Percentiles rank a stretch among this genome's conserved stretches.
Conservation (phyloP, 2,888 invertebrate genomes). For the Aquatica leii region DNA sequence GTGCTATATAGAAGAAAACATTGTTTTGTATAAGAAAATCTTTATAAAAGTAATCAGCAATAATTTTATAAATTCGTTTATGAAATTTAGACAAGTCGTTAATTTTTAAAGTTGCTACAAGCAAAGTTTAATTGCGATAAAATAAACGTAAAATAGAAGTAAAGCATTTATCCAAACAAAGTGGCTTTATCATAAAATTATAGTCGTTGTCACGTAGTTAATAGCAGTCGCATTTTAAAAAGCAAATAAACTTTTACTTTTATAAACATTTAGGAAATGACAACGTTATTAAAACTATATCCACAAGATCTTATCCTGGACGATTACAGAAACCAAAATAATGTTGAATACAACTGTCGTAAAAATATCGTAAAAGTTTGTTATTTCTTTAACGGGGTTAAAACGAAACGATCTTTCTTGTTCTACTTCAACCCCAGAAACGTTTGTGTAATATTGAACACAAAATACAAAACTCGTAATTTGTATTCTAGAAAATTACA, state of each 20-base stretch:
- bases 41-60: too few relatives aligned
- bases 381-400: slow-evolving; percentile 15
- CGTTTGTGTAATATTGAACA: slow-evolving; percentile 16
- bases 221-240: not conserved
- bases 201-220: slow-evolving; percentile 11
- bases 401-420: slow-evolving; percentile 11
- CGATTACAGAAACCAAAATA: slow-evolving; percentile 22
- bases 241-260: too few relatives aligned
- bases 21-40: too few relatives aligned
- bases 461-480: slow-evolving; percentile 24
- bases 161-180: not conserved
- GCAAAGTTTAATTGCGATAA: too few relatives aligned
- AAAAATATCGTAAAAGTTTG: slow-evolving; percentile 21
- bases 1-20: too few relatives aligned
- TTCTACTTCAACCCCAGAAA: slow-evolving; percentile 17
- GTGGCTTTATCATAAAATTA: slow-evolving; percentile 10
- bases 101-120: too few relatives aligned
- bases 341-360: slow-evolving; percentile 22
- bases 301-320: slow-evolving; percentile 18
- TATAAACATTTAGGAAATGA: too few relatives aligned
- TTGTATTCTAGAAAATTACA: slow-evolving; percentile 5
- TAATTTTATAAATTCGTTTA: too few relatives aligned
- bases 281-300: slow-evolving; percentile 16
- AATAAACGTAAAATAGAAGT: too few relatives aligned
- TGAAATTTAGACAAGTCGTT: too few relatives aligned